Evolutionary conservation across 1,140 invertebrate species (phyloP), one percentile per base, ranked within the genome.

Genomic region (Drosophila quadrilineata): DNA sequence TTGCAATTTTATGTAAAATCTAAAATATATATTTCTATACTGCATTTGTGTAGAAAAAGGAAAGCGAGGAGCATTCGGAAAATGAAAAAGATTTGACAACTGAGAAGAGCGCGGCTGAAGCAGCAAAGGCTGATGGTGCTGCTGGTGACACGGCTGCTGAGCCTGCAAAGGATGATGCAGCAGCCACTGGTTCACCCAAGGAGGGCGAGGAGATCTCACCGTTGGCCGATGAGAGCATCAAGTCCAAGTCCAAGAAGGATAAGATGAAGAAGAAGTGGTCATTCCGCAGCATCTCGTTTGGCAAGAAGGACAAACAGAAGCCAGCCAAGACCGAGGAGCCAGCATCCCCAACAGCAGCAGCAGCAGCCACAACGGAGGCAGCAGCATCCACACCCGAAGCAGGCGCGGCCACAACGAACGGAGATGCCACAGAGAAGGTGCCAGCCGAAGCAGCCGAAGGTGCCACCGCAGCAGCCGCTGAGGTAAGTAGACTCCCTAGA

Each of bases 201-300:
- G 85, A 88, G 33, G 59, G 58, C 46, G 92, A 92, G 43, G 92
- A 93, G 31, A 88, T 88, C 14, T 84, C 80, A 14, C 87, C 87
- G 3, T 50, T 88, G 6, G 91, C 93, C 10, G 92, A 94, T 69
- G 93, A 94, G 19, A 92, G 90, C 82, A 73, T 86, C 45, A 94
- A 94, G 89, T 94, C 94, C 89, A 91, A 92, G 75, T 93, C 93
- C 73, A 95, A 95, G 90, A 95, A 95, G 88, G 94, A 95, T 69
- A 94, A 95, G 91, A 93, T 94, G 54, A 96, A 95, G 92, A 96
- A 95, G 92, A 95, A 95, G 91, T 96, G 95, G 95, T 95, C 95
- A 67, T 94, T 95, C 91, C 93, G 95, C 84, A 95, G 93, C 75
- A 94, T 96, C 90, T 95, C 94, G 76, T 96, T 96, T 89, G 94